Base-by-base conservation (phyloP, 1,140 invertebrate genomes). In the Pemphigus obesinymphae region DNA sequence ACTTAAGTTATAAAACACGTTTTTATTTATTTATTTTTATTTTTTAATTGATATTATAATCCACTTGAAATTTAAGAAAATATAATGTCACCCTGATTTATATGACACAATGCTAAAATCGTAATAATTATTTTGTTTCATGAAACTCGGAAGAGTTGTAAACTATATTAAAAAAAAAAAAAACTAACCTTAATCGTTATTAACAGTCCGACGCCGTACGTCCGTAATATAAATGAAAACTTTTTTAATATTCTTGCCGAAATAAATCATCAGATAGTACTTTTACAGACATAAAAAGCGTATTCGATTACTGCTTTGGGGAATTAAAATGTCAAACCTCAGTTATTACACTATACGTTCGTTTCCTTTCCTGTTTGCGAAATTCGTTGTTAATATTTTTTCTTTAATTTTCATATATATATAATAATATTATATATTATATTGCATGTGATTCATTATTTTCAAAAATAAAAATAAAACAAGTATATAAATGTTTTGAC, bases 181-280 rank as follows among this genome's bases (percentile, higher is more conserved):
- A 72, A 48, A 20, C 13, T 20, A 48, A 37, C 43, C 40, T 72
- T 70, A 70, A 70, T 70, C 66, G 68, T 72, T 72, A 72, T 72
- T 48, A 72, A 72, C 68, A 48, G 68, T 45, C 15, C 26, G 26
- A 72, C 23, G 68, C 13, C 23, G 68, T 72, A 29, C 20, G 37
- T n/a, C 15, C 5, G 40, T 45, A 45, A 72, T 72, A 72, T 72
- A 72, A 72, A 72, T 72, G 68, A 72, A 72, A 72, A 72, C 68
- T 72, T 72, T 72, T 72, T 72, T 72, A 72, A 72, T 72, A 72
- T 48, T 72, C 68, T 29, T 43, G 31, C 43, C 4, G 68, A 72
- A 48, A 72, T 72, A 72, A 72, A 72, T 72, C 68, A 72, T 72
- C 68, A 31, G 68, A 72, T 48, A 72, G 26, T 48, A 72, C 43